These are phyloP conservation scores for Chanos chanos DNA, from an alignment of 2,797 vertebrate species.

Conservation along the genomic window DNA sequence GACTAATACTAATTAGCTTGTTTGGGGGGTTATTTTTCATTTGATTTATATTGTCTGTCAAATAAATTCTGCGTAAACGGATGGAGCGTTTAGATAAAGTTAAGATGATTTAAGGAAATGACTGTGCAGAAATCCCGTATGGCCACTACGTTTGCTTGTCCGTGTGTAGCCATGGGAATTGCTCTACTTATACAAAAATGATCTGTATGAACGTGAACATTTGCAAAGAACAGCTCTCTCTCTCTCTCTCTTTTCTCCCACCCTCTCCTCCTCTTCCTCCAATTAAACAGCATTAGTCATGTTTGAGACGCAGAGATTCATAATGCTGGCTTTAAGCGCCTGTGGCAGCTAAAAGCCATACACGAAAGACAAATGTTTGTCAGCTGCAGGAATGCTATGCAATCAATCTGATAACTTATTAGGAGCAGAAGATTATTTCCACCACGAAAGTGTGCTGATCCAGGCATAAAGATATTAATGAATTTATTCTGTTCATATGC, in stretches of 20 bases:
- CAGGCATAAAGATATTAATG: slow-evolving; percentile 69
- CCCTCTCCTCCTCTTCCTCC: slow-evolving; percentile 37
- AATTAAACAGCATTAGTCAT: slow-evolving; percentile 67
- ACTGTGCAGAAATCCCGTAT: slow-evolving; percentile 54
- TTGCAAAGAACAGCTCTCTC: slow-evolving; percentile 53
- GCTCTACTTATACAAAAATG: slow-evolving; percentile 63
- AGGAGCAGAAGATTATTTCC: slow-evolving; percentile 65
- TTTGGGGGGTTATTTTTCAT: slow-evolving; percentile 55
- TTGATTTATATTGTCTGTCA: slow-evolving; percentile 65
- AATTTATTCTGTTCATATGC: slow-evolving; percentile 67
- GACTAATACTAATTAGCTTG: slow-evolving; percentile 61
- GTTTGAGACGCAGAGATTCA: slow-evolving; percentile 63
- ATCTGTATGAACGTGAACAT: slow-evolving; percentile 56
- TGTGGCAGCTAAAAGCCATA: slow-evolving; percentile 64
- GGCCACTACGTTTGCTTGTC: slow-evolving; percentile 55
- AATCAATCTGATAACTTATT: slow-evolving; percentile 66
- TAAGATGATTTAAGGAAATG: slow-evolving; percentile 64
- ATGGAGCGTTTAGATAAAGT: slow-evolving; percentile 66
- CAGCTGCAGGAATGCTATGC: slow-evolving; percentile 60
- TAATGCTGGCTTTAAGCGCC: slow-evolving; percentile 58
- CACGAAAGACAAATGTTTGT: slow-evolving; percentile 74
- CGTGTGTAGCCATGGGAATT: slow-evolving; percentile 51
- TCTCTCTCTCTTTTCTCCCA: slow-evolving; percentile 6
- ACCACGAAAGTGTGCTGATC: slow-evolving; percentile 65
- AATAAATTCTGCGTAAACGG: slow-evolving; percentile 61